Percentiles rank a stretch among this genome's conserved stretches.
These are phyloP conservation scores for Cyclina sinensis DNA, from an alignment of 1,140 invertebrate species.

Conservation along the genomic window DNA sequence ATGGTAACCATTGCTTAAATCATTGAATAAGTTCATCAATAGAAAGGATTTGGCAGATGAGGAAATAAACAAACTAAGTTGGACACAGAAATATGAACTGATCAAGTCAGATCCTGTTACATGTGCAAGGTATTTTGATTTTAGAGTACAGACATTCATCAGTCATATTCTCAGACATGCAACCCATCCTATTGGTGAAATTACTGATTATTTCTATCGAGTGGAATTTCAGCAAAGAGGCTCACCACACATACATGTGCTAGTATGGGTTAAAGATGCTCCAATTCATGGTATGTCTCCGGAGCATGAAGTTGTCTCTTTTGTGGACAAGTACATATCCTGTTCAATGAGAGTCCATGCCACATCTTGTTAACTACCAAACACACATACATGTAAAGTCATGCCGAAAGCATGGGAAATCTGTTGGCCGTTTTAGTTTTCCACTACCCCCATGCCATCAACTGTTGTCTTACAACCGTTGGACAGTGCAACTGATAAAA, in stretches of 20 bases:
- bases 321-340: slow-evolving; percentile 49
- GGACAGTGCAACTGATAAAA: too few species aligned
- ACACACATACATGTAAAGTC: slow-evolving; percentile 45
- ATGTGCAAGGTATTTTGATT: slow-evolving; percentile 59
- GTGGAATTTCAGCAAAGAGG: slow-evolving; percentile 59
- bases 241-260: slow-evolving; percentile 45
- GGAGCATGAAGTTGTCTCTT: slow-evolving; percentile 20
- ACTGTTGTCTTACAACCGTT: not conserved
- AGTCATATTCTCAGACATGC: slow-evolving; percentile 27
- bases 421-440: slow-evolving; percentile 24
- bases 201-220: slow-evolving; percentile 54
- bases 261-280: slow-evolving; percentile 30
- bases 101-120: slow-evolving; percentile 54
- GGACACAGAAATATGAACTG: not conserved
- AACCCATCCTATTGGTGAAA: slow-evolving; percentile 46
- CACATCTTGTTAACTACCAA: not conserved
- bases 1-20: not conserved
- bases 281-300: slow-evolving; percentile 19
- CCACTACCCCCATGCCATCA: not conserved
- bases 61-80: not conserved
- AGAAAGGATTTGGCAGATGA: not conserved
- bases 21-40: not conserved
- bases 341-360: slow-evolving; percentile 2
- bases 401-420: slow-evolving; percentile 26
- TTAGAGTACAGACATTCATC: slow-evolving; percentile 28